Evolutionary conservation across 2,888 invertebrate species (phyloP).

Genomic region (Drosophila colorata): DNA sequence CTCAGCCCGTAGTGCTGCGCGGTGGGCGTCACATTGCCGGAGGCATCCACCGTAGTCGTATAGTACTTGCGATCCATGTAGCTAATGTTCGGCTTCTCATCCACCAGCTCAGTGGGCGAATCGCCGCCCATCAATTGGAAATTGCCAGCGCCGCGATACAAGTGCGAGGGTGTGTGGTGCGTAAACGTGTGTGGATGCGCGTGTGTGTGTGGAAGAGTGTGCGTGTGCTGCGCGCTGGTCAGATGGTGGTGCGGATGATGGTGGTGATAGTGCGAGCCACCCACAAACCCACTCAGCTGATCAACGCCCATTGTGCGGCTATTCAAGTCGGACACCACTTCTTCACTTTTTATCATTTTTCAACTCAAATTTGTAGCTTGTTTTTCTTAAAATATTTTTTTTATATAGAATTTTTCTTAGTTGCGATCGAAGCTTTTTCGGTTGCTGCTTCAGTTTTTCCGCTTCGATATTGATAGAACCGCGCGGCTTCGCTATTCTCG

Average conservation of each 20-base stretch:
- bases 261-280: conserved; percentile 56
- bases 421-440: conserved; percentile 7
- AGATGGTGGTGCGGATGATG: conserved; percentile 58
- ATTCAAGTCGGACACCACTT: conserved; percentile 72
- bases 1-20: conserved; percentile 68
- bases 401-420: conserved; percentile 16
- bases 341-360: conserved; percentile 84
- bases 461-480: conserved; percentile 53
- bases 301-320: conserved; percentile 61
- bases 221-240: conserved; percentile 41
- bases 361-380: conserved; percentile 25
- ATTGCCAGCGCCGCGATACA: conserved; percentile 78
- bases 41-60: conserved; percentile 56
- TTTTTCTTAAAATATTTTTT: not conserved
- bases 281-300: conserved; percentile 58
- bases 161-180: conserved; percentile 54
- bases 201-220: conserved; percentile 44
- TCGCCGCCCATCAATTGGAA: conserved; percentile 77
- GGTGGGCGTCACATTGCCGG: conserved; percentile 60
- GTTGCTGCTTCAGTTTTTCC: too few relatives aligned
- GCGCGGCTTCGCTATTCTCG: conserved; percentile 71
- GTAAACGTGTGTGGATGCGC: conserved; percentile 32
- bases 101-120: conserved; percentile 80
- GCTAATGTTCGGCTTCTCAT: conserved; percentile 82
- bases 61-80: conserved; percentile 84